phyloP scores from a whole-genome alignment of 2,113 vertebrate species.

The Ochotona princeps region DNA sequence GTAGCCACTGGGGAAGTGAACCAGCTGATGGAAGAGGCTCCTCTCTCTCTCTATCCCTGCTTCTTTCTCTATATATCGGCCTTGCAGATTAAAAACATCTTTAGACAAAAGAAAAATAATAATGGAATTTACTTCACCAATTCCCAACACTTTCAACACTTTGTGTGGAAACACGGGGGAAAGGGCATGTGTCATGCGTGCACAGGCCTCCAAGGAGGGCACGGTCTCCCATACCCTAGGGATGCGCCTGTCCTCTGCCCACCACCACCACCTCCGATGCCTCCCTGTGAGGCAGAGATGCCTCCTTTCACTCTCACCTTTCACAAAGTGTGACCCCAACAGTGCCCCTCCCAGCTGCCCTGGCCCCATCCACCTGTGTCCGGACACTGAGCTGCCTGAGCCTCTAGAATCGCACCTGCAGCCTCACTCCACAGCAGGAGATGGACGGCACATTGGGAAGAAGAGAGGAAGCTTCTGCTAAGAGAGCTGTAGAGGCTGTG shows the following conservation, averaged over 20 bases:
- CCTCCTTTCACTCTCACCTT: no score
- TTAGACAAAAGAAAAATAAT: no score
- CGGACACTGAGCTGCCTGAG: neutral
- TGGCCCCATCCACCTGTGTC: neutral
- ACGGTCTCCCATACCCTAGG: accelerated
- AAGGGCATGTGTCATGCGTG: accelerated
- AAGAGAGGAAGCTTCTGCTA: neutral
- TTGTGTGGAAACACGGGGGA: accelerated
- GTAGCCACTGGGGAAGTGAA: no score
- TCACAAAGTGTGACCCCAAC: neutral
- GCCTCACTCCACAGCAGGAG: neutral
- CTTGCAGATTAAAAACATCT: no score
- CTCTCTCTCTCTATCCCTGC: no score
- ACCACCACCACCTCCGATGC: neutral
- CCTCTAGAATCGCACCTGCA: neutral
- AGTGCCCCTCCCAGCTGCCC: no score
- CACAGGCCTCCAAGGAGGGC: neutral
- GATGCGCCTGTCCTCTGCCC: no score
- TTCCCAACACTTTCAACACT: neutral
- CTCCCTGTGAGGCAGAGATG: no score
- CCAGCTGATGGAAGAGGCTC: no score
- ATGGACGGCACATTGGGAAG: accelerated
- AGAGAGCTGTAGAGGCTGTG: neutral
- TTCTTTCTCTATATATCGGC: neutral
- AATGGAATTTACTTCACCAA: no score